Base-by-base conservation (phyloP, 2,797 vertebrate genomes). In the Rachycentron canadum region DNA sequence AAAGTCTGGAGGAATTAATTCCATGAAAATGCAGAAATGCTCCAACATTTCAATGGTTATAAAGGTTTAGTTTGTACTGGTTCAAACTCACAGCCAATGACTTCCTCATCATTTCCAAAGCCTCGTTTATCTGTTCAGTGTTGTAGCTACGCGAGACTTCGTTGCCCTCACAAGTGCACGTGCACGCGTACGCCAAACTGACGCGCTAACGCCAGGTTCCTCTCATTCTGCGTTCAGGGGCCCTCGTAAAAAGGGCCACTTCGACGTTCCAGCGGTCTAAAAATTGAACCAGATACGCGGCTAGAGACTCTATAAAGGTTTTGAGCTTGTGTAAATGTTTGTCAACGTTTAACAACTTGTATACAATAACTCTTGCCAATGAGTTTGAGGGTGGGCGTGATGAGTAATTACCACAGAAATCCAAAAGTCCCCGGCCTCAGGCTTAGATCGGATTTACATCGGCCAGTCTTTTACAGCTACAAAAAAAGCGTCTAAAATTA, bases 61-160 rank as follows among this genome's bases (percentile, higher is more conserved):
- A 26, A 63, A 8, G 25, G 13, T 3, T 38, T 40, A 9, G 13
- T 34, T 32, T 11, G 1, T 19, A 21, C 17, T 11, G 28, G 8
- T 32, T 64, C 2, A 55, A 43, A 69, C 19, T 56, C 32, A 32
- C 36, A 30, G 0, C n/a, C 21, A 30, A 8, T 40, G 5, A 45
- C 1, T 30, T 43, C 16, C 43, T 32, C 16, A 21, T 64, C 2
- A 52, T 40, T 17, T 53, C 21, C 9, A 9, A 55, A 56, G 14
- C 70, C 25, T 81, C 23, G 57, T 69, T 34, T 34, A 19, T 19
- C 13, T 21, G 7, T 19, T 16, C 0, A 7, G 8, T 38, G n/a
- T 38, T 40, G 19, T 57, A 21, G 11, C 47, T 36, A 56, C 81
- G 74, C 84, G 79, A 88, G 60, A 80, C 43, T 56, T 50, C 0